Base-by-base conservation (phyloP, 2,888 invertebrate species). In the Deilephila porcellus region DNA sequence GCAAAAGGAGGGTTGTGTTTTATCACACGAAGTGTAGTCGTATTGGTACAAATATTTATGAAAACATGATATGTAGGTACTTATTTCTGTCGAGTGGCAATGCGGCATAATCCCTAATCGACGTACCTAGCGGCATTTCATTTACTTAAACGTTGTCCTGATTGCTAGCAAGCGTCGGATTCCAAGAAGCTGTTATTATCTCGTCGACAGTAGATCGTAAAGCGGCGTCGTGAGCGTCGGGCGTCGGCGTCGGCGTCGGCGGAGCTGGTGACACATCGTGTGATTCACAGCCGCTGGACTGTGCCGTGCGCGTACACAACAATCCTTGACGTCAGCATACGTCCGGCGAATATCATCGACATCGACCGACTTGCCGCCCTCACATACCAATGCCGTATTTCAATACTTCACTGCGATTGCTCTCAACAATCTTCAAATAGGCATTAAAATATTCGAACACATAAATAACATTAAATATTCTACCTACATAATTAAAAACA, bases 251-350 rank as follows among this genome's bases (percentile, higher is more conserved):
- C 81, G 80, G 79, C 76, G 83, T 75, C 81, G 80, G 77, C 76
- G 81, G 81, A 91, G 91, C 77, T 77, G 85, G 84, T 93, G 93
- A 93, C 93, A 93, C 93, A 93, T 93, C 91, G 87, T 86, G 86
- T 93, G 93, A 93, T 89, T 93, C 93, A 93, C 86, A 80, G 80
- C 78, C 80, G 79, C 77, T 81, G 82, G 78, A 79, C 83, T 87
- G 89, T 88, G 88, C 88, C 78, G 83, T 87, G 89, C 89, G 88
- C 88, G 88, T 85, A 86, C 88, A 85, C 88, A 90, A 90, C 89
- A 88, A 90, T 90, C 87, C 83, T 82, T 93, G 93, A 93, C 93
- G 93, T 93, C 92, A 93, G 80, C 86, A 76, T 80, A 84, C 88
- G 90, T 92, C 92, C 92, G 92, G 92, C 81, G 80, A 77, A 80